Base-by-base conservation (phyloP, 2,797 vertebrate genomes). In the Toxotes lorentzi region DNA sequence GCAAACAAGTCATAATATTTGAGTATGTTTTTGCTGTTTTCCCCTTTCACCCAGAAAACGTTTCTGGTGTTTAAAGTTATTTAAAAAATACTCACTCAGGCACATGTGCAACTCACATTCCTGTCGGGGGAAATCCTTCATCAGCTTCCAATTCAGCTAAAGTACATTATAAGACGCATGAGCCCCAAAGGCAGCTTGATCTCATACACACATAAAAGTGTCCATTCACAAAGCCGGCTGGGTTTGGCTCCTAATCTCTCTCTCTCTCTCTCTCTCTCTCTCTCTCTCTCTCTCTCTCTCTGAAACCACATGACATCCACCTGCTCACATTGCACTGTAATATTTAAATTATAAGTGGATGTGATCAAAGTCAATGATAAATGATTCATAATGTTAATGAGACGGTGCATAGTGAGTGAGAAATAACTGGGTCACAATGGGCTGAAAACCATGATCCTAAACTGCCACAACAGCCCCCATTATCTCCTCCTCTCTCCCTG, bases 171-270 rank as follows among this genome's bases (percentile, higher is more conserved):
- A 60, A 40, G 65, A 76, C 7, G 27, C 70, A 43, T 72, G 72
- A 83, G 82, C 64, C 68, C 72, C 24, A 32, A 24, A 87, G 76
- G 64, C 85, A 87, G 72, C 78, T 73, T 77, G 89, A 78, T 86
- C 78, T 82, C 71, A 79, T 63, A 34, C 60, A 38, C 68, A 69
- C 62, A 81, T 77, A 79, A 89, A 90, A 85, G 72, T 75, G 58
- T 82, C 66, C 85, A 87, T 90, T 92, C 87, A 93, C 72, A 82
- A 51, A 89, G 62, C 64, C 59, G 50, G 65, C 79, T 88, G 78
- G 70, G 69, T 77, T 84, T 74, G 77, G 64, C 79, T 59, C 70
- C 74, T 76, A 79, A 85, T 82, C 79, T 64, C 50, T 50, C 63
- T 67, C 45, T 63, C 59, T n/a, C 54, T 64, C 41, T 68, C 74